Evolutionary conservation across 2,113 vertebrate genomes (phyloP), one percentile per base, ranked within the genome.

Genomic region (Salminus brasiliensis): DNA sequence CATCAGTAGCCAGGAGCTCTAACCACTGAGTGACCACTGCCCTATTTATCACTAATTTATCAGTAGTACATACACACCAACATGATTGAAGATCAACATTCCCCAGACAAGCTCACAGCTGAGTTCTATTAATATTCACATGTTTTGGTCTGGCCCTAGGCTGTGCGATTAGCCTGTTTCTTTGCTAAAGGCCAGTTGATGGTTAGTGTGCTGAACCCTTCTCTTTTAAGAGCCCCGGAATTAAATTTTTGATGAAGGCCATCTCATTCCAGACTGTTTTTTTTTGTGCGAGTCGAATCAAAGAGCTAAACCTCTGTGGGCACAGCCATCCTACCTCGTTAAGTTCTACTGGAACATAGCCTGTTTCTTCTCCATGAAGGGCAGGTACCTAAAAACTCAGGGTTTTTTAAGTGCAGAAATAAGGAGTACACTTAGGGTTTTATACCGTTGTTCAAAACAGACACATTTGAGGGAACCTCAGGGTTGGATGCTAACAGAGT

Each of bases 161-260:
- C 36, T 4, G 4, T 39, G 23, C 1, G 3, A 21, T 63, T 34
- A 21, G 30, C 32, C 59, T 63, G 60, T 21, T 63, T 21, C 29
- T 21, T 63, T 63, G 60, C 60, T 34, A 34, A 21, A 63, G 32
- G 60, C 7, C 34, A 66, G n/a, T 66, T 4, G 32, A 36, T 18
- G 9, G 9, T 39, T 66, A n/a, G 32, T 39, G 32, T 12, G 12
- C 21, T 23, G 10, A 66, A 18, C 34, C 7, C 62, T 63, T 36
- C 34, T n/a, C 8, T n/a, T 18, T 36, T 39, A 9, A 66, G 34
- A 39, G 39, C 62, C 36, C 62, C n/a, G 18, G 23, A 13, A 18
- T 66, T 66, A 66, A 4, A 36, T 39, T 39, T 66, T 66, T 66
- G 62, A 66, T 66, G 62, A 39, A 39, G 62, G 34, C 34, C 36